Conservation (phyloP, 2,113 vertebrate genomes). For the Cyrtonyx montezumae region DNA sequence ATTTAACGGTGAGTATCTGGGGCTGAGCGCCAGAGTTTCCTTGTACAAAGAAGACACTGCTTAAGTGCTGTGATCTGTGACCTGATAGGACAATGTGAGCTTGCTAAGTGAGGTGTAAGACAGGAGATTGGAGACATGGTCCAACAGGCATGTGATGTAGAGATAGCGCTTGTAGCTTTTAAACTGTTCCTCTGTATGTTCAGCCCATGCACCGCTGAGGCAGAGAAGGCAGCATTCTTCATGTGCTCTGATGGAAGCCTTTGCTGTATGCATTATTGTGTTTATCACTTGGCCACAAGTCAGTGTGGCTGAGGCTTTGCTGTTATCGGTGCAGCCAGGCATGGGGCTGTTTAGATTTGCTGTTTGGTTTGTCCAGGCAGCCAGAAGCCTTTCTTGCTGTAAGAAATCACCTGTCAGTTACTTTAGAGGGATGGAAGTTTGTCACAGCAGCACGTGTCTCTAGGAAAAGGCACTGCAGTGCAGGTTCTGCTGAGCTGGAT, state of each 20-base stretch:
- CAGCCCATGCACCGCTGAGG: neutral
- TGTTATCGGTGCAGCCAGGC: neutral
- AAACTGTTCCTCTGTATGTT: neutral
- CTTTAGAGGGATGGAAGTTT: neutral
- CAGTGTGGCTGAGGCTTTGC: neutral
- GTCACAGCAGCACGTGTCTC: neutral
- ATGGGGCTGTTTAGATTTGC: neutral
- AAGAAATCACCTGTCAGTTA: neutral
- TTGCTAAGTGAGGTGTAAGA: neutral
- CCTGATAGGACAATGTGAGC: neutral
- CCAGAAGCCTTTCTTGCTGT: neutral
- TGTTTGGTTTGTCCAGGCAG: neutral
- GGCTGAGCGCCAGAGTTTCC: neutral
- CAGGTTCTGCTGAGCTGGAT: neutral
- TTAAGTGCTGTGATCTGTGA: neutral
- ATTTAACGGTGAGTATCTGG: slow-evolving; percentile 79
- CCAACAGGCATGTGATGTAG: neutral
- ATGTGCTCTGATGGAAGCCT: neutral
- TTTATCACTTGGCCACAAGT: neutral
- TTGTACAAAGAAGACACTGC: neutral
- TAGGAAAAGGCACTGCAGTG: neutral
- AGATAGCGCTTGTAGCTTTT: neutral
- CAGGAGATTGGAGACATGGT: neutral
- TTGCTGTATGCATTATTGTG: neutral
- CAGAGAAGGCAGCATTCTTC: neutral